Evolutionary conservation across 2,113 vertebrate species (phyloP).

Genomic region (Microcebus lehilahytsara): DNA sequence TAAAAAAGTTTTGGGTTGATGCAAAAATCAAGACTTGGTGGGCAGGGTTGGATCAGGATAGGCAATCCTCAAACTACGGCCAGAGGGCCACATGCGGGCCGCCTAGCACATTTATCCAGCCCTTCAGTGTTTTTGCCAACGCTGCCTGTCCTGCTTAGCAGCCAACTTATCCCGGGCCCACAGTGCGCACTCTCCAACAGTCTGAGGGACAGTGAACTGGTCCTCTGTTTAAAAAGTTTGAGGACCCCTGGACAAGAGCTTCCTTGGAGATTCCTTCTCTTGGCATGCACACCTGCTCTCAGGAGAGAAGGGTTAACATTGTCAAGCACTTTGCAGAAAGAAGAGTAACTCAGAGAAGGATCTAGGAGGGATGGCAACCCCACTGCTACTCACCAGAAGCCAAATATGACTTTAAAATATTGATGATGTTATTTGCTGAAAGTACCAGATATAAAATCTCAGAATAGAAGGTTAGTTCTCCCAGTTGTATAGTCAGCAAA

Average conservation of each 20-base stretch:
- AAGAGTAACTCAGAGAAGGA: not conserved
- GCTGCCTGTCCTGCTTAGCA: no score
- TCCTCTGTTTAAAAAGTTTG: no score
- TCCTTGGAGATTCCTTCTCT: not conserved
- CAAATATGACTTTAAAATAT: constrained; percentile 38
- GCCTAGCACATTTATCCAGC: no score
- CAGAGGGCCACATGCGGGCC: no score
- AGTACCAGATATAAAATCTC: not conserved
- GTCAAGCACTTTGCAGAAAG: not conserved
- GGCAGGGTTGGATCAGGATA: not conserved
- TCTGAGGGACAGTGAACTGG: no score
- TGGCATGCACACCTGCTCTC: not conserved
- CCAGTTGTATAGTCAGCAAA: not conserved
- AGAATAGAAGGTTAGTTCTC: constrained; percentile 14
- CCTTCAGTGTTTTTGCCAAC: no score
- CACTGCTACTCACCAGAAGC: not conserved
- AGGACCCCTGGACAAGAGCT: no score
- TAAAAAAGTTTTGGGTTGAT: not conserved
- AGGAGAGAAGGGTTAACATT: not conserved
- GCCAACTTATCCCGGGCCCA: no score
- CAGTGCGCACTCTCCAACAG: no score
- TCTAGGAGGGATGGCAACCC: not conserved
- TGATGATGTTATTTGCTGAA: constrained; percentile 49
- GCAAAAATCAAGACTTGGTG: not conserved
- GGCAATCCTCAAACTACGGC: no score